Evolutionary conservation across 2,797 vertebrate genomes (phyloP), one percentile per base, ranked within the genome.

Genomic region (Pampus argenteus): DNA sequence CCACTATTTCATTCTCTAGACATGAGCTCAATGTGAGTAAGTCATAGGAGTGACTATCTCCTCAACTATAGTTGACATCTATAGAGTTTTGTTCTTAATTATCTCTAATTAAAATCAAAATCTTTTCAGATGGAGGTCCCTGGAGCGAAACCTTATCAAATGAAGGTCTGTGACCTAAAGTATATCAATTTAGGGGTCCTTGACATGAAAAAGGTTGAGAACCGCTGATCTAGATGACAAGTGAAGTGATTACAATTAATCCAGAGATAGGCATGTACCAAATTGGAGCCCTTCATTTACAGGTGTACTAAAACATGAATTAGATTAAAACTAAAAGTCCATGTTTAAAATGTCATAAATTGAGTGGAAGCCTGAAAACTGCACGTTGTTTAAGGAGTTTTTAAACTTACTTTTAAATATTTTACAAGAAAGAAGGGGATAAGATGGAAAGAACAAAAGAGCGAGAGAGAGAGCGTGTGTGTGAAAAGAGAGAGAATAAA

Each of bases 401-500:
- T 51, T 49, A 47, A 42, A 7, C 49, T 14, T 47, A 20, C 28
- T 22, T 78, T 75, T 28, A 14, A n/a, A n/a, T n/a, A n/a, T n/a
- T n/a, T n/a, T n/a, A 15, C 11, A 64, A 34, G 52, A 52, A 67
- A 22, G 9, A 61, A 38, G 9, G 7, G 4, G 44, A 29, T 64
- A 20, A 66, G 18, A 48, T 1, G 26, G 34, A 76, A 4, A 55
- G 40, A 44, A 14, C 11, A 14, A 56, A 13, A 11, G 13, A 40
- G 8, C 3, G 66, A 74, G 66, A 71, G 3, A 3, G 25, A 48
- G 44, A 71, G 10, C 2, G 22, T 51, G 62, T 40, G 62, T 50
- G 49, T 48, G 52, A 25, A 20, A 18, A 42, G 49, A 69, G 31
- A 66, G 67, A 76, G 59, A 71, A 72, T 73, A 68, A 81, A 88